phyloP scores from a whole-genome alignment of 2,888 invertebrate species.

The Orthosia gracilis region DNA sequence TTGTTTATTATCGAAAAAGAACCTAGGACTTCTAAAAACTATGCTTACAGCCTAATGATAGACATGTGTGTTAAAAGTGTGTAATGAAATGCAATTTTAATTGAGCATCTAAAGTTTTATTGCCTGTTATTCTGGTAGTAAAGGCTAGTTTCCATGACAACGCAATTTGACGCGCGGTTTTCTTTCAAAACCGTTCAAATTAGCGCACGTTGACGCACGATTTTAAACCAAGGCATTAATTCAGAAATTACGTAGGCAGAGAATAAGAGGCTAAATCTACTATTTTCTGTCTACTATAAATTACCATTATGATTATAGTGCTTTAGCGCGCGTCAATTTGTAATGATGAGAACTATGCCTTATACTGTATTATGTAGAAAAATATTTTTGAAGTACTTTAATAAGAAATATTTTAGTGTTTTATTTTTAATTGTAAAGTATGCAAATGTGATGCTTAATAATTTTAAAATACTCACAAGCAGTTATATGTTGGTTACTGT shows the following conservation, averaged over 20 bases:
- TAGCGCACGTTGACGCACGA: background rate
- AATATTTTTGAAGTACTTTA: background rate
- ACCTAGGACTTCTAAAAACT: background rate
- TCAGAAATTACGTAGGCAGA: too few relatives aligned
- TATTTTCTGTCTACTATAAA: too few relatives aligned
- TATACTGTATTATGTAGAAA: background rate
- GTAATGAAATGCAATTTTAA: background rate
- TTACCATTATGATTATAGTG: too few relatives aligned
- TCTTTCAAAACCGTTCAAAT: background rate
- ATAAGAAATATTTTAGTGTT: too few relatives aligned
- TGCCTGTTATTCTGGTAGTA: background rate
- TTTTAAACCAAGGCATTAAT: background rate
- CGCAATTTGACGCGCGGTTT: background rate
- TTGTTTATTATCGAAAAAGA: background rate
- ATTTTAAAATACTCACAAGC: background rate
- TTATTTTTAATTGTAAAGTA: background rate
- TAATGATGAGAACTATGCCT: background rate
- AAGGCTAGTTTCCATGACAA: background rate
- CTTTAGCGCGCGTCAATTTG: background rate
- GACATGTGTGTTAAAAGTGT: background rate
- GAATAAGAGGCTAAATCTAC: too few relatives aligned
- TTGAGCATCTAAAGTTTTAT: background rate
- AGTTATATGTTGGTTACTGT: background rate
- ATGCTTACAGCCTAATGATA: background rate
- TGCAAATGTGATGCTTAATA: background rate